phyloP scores from a whole-genome alignment of 2,888 invertebrate genomes.

The Nasonovia ribisnigri region DNA sequence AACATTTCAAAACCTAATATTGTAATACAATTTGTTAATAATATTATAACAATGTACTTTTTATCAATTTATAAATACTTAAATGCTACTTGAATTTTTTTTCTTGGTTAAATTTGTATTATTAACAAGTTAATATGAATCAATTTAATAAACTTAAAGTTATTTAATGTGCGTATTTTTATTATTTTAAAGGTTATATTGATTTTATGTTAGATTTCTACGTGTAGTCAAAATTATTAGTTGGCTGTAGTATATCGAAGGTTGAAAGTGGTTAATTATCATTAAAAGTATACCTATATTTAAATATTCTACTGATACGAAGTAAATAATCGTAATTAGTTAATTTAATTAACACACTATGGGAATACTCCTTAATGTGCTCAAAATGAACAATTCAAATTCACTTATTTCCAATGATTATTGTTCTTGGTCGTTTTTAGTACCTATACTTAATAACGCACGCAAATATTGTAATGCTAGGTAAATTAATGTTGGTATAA shows the following conservation, averaged over 20 bases:
- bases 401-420: background rate
- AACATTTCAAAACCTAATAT: too few relatives aligned
- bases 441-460: background rate
- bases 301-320: background rate
- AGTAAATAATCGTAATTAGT: background rate
- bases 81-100: background rate
- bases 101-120: background rate
- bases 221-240: background rate
- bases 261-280: background rate
- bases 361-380: background rate
- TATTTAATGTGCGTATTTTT: background rate
- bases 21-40: too few relatives aligned
- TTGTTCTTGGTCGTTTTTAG: background rate
- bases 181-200: background rate
- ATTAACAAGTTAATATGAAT: background rate
- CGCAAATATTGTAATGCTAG: background rate
- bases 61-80: background rate
- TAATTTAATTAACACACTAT: background rate
- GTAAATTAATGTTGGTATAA: background rate
- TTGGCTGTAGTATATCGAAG: background rate
- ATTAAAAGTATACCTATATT: background rate
- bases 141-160: background rate
- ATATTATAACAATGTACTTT: too few relatives aligned
- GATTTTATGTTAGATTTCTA: background rate
- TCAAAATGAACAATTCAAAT: background rate